Conservation (phyloP, 2,113 vertebrate genomes). For the Nannobrachium achirus region DNA sequence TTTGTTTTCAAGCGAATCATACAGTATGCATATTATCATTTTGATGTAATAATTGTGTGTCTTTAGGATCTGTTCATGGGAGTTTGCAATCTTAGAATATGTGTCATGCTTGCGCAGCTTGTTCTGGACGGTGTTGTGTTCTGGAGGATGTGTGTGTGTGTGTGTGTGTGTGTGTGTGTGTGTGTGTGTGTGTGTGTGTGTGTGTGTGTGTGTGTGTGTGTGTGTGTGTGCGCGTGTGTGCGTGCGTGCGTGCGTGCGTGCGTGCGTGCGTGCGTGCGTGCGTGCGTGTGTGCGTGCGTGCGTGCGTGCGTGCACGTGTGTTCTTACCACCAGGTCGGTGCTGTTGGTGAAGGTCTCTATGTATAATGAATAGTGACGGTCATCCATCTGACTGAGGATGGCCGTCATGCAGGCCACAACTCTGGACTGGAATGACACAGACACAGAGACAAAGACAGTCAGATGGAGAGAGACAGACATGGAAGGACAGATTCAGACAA, state of each 20-base stretch:
- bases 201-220: too few species aligned
- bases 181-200: too few species aligned
- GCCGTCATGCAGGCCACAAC: constrained; percentile 99
- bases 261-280: constrained; percentile 6
- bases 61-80: too few species aligned
- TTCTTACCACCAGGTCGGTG: constrained; percentile 91
- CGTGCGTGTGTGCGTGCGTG: constrained; percentile 20
- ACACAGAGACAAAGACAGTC: constrained; percentile 7
- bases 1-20: too few species aligned
- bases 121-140: too few species aligned
- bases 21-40: too few species aligned
- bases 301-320: constrained; percentile 7
- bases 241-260: neutral
- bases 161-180: too few species aligned
- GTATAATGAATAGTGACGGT: constrained; percentile 91
- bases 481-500: constrained; percentile 18
- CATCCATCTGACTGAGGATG: constrained; percentile 92
- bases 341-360: constrained; percentile 90
- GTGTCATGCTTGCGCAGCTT: too few species aligned
- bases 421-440: constrained; percentile 82
- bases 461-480: constrained; percentile 12
- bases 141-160: too few species aligned
- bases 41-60: too few species aligned
- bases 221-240: neutral
- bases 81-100: too few species aligned